phyloP scores from a whole-genome alignment of 2,888 invertebrate species.

The Drosophila paramelanica region DNA sequence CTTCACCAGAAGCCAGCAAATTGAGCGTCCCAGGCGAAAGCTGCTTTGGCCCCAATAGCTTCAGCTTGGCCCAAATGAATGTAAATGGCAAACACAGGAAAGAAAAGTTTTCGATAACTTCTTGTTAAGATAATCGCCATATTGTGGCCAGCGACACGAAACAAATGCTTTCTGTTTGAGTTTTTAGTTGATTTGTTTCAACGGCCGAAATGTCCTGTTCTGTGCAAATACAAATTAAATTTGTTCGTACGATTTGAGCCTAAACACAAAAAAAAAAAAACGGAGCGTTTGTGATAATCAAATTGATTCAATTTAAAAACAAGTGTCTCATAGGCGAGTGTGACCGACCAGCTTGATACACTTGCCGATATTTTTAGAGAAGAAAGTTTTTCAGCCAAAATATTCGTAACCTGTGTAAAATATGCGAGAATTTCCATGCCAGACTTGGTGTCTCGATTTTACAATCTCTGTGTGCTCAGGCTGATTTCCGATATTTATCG shows the following conservation, averaged over 20 bases:
- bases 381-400: no score
- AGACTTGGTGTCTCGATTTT: no score
- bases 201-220: constrained; percentile 11
- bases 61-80: constrained; percentile 9
- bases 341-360: no score
- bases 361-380: no score
- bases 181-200: constrained; percentile 28
- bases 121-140: constrained; percentile 32
- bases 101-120: constrained; percentile 24
- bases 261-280: neutral
- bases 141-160: constrained; percentile 22
- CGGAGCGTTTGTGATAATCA: neutral
- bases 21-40: constrained; percentile 39
- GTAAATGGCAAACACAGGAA: constrained; percentile 7
- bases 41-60: neutral
- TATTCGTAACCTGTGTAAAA: no score
- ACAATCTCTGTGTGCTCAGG: no score
- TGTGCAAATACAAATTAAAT: constrained; percentile 29
- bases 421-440: no score
- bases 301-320: neutral
- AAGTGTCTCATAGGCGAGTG: neutral
- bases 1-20: constrained; percentile 35
- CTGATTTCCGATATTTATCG: no score
- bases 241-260: constrained; percentile 5
- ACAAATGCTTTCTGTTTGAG: constrained; percentile 35